Percentiles rank a stretch among this genome's conserved stretches.
phyloP scores from a whole-genome alignment of 2,888 invertebrate species.

The Amiota communis region DNA sequence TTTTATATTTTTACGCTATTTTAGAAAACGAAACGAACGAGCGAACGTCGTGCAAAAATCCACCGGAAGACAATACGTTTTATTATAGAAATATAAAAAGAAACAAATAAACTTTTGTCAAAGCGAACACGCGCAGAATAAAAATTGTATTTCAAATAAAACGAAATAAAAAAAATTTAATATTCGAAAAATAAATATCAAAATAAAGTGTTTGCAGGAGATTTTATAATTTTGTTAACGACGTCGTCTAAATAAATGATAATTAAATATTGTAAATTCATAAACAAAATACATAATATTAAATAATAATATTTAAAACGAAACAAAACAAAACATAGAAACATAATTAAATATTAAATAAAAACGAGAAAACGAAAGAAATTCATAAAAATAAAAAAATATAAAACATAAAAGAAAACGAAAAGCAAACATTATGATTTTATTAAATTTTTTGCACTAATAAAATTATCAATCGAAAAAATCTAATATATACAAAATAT shows the following conservation, averaged over 20 bases:
- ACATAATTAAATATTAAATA: conserved; percentile 7
- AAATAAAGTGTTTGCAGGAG: conserved; percentile 12
- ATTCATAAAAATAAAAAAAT: background rate
- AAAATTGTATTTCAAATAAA: conserved; percentile 9
- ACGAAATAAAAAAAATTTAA: conserved; percentile 6
- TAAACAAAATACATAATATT: conserved; percentile 35
- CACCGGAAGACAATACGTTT: conserved; percentile 36
- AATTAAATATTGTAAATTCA: background rate
- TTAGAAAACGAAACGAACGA: conserved; percentile 70
- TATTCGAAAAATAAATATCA: conserved; percentile 4
- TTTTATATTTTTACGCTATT: conserved; percentile 50
- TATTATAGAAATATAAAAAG: conserved; percentile 24
- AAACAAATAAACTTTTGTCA: conserved; percentile 27
- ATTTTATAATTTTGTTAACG: conserved; percentile 16
- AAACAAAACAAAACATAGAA: conserved; percentile 15
- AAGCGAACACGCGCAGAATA: conserved; percentile 14
- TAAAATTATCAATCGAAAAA: conserved; percentile 11
- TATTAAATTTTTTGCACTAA: background rate
- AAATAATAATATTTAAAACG: conserved; percentile 28
- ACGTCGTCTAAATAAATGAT: conserved; percentile 23
- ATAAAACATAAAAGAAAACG: conserved; percentile 28
- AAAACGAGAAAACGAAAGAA: conserved; percentile 26
- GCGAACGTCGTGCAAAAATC: conserved; percentile 60
- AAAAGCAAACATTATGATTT: conserved; percentile 24
- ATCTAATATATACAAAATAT: background rate